Evolutionary conservation across 2,888 invertebrate species (phyloP).

Genomic region (Drosophila suboccidentalis): DNA sequence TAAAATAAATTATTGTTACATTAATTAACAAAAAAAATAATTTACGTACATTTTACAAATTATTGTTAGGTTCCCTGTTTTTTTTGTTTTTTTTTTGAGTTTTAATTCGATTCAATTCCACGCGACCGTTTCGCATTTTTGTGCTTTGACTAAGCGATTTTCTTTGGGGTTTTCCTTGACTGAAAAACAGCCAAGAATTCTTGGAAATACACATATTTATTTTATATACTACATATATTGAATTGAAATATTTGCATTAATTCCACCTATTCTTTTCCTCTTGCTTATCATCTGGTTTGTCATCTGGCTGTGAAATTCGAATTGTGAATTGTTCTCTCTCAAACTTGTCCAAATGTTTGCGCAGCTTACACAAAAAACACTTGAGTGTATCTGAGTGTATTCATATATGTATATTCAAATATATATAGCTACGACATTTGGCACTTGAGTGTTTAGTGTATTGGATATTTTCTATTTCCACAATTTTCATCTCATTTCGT

Average conservation of each 20-base stretch:
- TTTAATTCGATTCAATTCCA: slow-evolving; percentile 13
- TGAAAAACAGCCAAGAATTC: slow-evolving; percentile 18
- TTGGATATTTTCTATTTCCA: slow-evolving; percentile 59
- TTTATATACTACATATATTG: slow-evolving; percentile 3
- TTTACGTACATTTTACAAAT: no score
- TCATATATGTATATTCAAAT: slow-evolving; percentile 1
- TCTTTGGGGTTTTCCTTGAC: slow-evolving; percentile 67
- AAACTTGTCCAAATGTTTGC: slow-evolving; percentile 33
- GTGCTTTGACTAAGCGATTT: slow-evolving; percentile 62
- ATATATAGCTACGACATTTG: slow-evolving; percentile 26
- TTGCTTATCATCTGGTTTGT: slow-evolving; percentile 43
- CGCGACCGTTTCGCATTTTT: slow-evolving; percentile 68
- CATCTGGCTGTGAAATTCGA: slow-evolving; percentile 23
- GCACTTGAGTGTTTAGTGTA: slow-evolving; percentile 33
- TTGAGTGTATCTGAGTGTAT: slow-evolving; percentile 18
- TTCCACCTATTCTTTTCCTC: slow-evolving; percentile 44
- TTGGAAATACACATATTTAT: slow-evolving; percentile 4
- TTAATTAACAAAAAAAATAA: no score
- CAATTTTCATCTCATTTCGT: slow-evolving; percentile 69
- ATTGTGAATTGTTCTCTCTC: slow-evolving; percentile 20
- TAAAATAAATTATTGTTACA: no score
- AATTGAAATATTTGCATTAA: slow-evolving; percentile 53
- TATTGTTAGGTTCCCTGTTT: neutral
- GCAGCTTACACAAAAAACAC: slow-evolving; percentile 33
- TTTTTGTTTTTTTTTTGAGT: neutral